A percentile compares a stretch with the other conserved stretches of the same genome.
These are phyloP conservation scores for Podocnemis expansa DNA, from an alignment of 2,113 vertebrate genomes.

Conservation along the genomic window DNA sequence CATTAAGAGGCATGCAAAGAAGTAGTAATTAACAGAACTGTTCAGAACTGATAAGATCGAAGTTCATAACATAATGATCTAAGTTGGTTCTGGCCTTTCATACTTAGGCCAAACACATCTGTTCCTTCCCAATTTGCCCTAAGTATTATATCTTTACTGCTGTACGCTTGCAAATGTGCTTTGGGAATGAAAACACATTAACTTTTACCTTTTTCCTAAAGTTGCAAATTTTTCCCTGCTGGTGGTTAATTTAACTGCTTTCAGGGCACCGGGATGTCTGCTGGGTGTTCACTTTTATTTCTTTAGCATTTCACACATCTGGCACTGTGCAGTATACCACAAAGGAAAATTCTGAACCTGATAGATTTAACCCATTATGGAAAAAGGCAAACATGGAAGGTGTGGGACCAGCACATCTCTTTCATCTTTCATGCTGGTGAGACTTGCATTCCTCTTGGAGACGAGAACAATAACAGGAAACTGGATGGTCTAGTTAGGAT, in stretches of 20 bases:
- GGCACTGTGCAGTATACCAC: constrained; percentile 60
- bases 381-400: background rate
- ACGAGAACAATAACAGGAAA: background rate
- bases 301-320: constrained; percentile 56
- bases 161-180: constrained; percentile 52
- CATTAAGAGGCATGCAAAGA: constrained; percentile 49
- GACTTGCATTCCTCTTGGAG: background rate
- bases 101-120: constrained; percentile 51
- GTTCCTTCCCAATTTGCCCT: constrained; percentile 32
- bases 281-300: constrained; percentile 35
- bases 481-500: background rate
- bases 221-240: constrained; percentile 70
- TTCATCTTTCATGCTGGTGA: background rate
- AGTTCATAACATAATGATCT: constrained; percentile 33
- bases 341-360: constrained; percentile 37
- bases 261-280: constrained; percentile 63
- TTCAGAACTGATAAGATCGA: constrained; percentile 36
- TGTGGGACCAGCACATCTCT: background rate
- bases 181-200: constrained; percentile 62
- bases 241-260: constrained; percentile 70
- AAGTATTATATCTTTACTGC: constrained; percentile 49
- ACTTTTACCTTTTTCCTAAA: constrained; percentile 54
- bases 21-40: constrained; percentile 42
- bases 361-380: constrained; percentile 59
- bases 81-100: constrained; percentile 50